Percentiles rank a stretch among this genome's conserved stretches.
Evolutionary conservation across 2,113 vertebrate species (phyloP).

Genomic region (Ammodytes dubius): DNA sequence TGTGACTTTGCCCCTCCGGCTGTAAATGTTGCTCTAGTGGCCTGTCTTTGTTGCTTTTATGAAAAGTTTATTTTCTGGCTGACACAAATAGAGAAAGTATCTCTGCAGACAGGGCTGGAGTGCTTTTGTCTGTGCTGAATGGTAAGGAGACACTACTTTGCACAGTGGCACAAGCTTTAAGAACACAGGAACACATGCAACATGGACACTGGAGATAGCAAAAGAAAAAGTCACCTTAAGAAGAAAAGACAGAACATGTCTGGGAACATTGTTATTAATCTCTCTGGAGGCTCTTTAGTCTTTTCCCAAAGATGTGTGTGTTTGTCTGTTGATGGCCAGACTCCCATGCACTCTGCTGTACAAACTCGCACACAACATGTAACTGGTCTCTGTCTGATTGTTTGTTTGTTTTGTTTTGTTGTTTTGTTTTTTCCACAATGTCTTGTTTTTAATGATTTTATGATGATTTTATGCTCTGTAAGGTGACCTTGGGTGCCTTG

Average conservation of each 20-base stretch:
- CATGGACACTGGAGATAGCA: conserved; percentile 18
- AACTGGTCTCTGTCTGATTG: too few species aligned
- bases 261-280: conserved; percentile 30
- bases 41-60: conserved; percentile 51
- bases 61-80: conserved; percentile 62
- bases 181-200: conserved; percentile 9
- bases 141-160: conserved; percentile 7
- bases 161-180: conserved; percentile 19
- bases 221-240: conserved; percentile 21
- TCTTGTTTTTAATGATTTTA: too few species aligned
- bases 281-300: conserved; percentile 51
- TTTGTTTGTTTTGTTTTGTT: too few species aligned
- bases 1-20: conserved; percentile 45
- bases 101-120: conserved; percentile 41
- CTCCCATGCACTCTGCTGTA: background rate
- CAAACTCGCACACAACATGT: background rate
- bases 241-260: conserved; percentile 20
- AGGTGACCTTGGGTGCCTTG: too few species aligned
- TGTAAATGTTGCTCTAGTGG: conserved; percentile 45
- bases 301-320: conserved; percentile 21
- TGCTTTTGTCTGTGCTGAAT: conserved; percentile 58
- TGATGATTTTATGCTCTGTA: too few species aligned
- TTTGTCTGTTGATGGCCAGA: conserved; percentile 2
- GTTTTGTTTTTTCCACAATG: background rate
- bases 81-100: conserved; percentile 67